Percentiles rank a stretch among this genome's conserved stretches.
Evolutionary conservation across 2,888 invertebrate genomes (phyloP).

Genomic region (Tribolium freemani): DNA sequence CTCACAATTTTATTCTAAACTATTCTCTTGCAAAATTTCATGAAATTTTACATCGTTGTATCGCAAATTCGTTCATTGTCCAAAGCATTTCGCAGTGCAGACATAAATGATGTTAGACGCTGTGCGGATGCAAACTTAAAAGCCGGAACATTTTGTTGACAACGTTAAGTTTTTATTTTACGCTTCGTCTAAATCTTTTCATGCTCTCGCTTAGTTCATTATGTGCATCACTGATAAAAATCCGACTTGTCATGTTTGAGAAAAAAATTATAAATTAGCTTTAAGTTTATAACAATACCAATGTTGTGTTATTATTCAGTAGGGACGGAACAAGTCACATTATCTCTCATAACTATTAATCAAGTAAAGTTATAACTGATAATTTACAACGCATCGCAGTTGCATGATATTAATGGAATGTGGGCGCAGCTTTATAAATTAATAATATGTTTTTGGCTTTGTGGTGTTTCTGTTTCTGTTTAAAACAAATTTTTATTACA

Average conservation of each 20-base stretch:
- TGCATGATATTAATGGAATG: neutral
- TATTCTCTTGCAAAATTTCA: neutral
- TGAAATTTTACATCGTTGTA: neutral
- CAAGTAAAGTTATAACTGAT: neutral
- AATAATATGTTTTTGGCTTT: neutral
- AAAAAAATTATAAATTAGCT: neutral
- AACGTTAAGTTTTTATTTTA: neutral
- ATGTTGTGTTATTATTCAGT: neutral
- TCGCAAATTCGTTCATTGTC: neutral
- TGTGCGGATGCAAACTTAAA: neutral
- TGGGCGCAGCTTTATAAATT: no score
- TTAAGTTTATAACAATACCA: neutral
- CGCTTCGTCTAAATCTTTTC: neutral
- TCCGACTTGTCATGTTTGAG: neutral
- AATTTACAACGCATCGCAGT: neutral
- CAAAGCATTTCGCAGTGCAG: neutral
- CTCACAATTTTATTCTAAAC: neutral
- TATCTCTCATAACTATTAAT: neutral
- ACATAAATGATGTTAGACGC: neutral
- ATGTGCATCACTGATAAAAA: neutral
- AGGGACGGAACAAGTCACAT: neutral
- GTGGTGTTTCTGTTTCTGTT: neutral
- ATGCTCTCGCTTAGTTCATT: neutral
- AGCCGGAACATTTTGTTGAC: neutral
- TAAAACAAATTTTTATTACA: slow-evolving; percentile 13